Conservation (phyloP, 2,888 invertebrate species). For the Clunio marinus region DNA sequence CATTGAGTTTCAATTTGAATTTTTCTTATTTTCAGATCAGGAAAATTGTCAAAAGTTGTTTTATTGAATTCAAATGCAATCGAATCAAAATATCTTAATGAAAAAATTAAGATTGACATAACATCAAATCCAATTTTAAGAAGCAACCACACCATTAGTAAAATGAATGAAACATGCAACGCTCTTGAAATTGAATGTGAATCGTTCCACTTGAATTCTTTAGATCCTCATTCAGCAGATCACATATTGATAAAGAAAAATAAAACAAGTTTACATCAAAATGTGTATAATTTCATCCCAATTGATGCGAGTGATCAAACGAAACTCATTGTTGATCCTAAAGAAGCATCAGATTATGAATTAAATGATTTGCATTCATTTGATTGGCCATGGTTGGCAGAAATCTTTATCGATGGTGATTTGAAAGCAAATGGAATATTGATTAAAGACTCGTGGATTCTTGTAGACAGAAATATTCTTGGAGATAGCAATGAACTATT, state of each 20-base stretch:
- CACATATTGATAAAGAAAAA: constrained; percentile 51
- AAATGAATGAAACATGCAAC: constrained; percentile 42
- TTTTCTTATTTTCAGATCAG: background rate
- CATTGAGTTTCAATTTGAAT: too few species aligned
- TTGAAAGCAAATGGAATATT: constrained; percentile 67
- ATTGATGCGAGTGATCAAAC: constrained; percentile 40
- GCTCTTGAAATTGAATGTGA: constrained; percentile 48
- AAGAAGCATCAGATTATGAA: background rate
- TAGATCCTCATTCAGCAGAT: constrained; percentile 45
- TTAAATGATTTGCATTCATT: constrained; percentile 44
- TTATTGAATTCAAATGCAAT: constrained; percentile 9
- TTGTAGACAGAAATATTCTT: constrained; percentile 58
- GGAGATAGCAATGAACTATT: constrained; percentile 50
- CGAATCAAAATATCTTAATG: too few species aligned
- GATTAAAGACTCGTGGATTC: constrained; percentile 62
- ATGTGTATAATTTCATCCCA: constrained; percentile 42
- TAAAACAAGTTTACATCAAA: constrained; percentile 44
- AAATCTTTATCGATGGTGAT: constrained; percentile 65
- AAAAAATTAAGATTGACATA: background rate
- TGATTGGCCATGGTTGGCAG: constrained; percentile 69
- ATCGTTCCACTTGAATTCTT: constrained; percentile 38
- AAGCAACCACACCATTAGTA: constrained; percentile 20
- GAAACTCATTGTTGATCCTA: constrained; percentile 49
- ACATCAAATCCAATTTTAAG: constrained; percentile 23
- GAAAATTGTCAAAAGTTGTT: background rate